phyloP scores from a whole-genome alignment of 2,113 vertebrate species.

The Grantiella picta region DNA sequence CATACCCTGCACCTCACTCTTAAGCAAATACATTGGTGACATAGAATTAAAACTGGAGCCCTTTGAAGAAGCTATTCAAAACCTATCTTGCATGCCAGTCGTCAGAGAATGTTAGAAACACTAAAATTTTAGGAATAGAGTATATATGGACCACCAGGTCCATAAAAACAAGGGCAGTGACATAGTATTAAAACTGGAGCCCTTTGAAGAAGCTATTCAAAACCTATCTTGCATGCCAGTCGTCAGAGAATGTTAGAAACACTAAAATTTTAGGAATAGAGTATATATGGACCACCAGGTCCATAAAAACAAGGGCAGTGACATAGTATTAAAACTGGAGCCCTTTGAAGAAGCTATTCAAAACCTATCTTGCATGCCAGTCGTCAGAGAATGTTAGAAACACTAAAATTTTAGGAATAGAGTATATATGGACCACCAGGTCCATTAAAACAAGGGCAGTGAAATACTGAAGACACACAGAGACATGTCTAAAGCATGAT shows the following conservation, averaged over 20 bases:
- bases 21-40: background rate
- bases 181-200: background rate
- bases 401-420: background rate
- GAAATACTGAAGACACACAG: background rate
- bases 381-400: background rate
- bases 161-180: background rate
- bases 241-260: background rate
- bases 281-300: background rate
- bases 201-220: background rate
- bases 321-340: background rate
- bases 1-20: background rate
- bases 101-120: background rate
- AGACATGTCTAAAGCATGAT: background rate
- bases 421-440: fast-evolving
- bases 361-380: background rate
- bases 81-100: background rate
- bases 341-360: background rate
- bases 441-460: background rate
- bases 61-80: background rate
- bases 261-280: background rate
- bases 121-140: background rate
- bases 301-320: background rate
- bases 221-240: background rate
- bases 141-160: background rate
- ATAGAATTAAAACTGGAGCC: background rate